phyloP scores from a whole-genome alignment of 2,797 vertebrate genomes.

The Podarcis siculus region DNA sequence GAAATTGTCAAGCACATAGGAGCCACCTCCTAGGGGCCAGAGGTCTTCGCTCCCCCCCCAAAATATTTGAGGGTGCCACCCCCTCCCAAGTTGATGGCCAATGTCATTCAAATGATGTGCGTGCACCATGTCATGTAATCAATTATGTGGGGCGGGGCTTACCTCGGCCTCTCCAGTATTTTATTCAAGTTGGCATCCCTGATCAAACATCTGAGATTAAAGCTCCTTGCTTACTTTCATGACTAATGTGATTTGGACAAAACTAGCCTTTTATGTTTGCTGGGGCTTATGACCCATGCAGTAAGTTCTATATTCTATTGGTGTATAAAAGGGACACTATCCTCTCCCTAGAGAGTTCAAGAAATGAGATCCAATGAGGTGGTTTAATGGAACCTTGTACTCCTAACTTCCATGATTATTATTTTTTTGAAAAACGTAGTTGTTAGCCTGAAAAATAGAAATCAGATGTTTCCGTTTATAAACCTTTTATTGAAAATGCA shows the following conservation, averaged over 20 bases:
- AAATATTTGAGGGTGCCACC: too few relatives aligned
- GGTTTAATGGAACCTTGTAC: constrained; percentile 53
- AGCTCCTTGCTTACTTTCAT: not conserved
- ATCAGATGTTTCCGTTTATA: constrained; percentile 67
- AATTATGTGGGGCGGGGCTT: too few relatives aligned
- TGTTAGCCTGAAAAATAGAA: constrained; percentile 59
- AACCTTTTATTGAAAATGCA: constrained; percentile 59
- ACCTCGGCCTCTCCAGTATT: too few relatives aligned
- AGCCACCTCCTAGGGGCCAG: too few relatives aligned
- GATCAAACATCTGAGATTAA: too few relatives aligned
- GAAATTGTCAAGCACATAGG: too few relatives aligned
- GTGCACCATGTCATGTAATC: too few relatives aligned
- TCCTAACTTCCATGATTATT: constrained; percentile 29
- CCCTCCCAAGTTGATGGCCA: too few relatives aligned
- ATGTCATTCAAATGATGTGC: too few relatives aligned
- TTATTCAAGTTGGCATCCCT: too few relatives aligned
- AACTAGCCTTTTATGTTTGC: constrained; percentile 19
- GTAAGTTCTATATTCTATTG: constrained; percentile 3
- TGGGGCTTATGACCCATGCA: not conserved
- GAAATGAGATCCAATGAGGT: constrained; percentile 42
- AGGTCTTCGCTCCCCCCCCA: too few relatives aligned
- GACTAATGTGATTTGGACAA: not conserved
- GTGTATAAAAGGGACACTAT: constrained; percentile 15
- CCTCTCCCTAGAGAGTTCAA: constrained; percentile 31
- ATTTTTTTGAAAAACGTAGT: not conserved